These are phyloP conservation scores for Onthophagus sagittarius DNA, from an alignment of 2,888 invertebrate genomes.

Conservation along the genomic window DNA sequence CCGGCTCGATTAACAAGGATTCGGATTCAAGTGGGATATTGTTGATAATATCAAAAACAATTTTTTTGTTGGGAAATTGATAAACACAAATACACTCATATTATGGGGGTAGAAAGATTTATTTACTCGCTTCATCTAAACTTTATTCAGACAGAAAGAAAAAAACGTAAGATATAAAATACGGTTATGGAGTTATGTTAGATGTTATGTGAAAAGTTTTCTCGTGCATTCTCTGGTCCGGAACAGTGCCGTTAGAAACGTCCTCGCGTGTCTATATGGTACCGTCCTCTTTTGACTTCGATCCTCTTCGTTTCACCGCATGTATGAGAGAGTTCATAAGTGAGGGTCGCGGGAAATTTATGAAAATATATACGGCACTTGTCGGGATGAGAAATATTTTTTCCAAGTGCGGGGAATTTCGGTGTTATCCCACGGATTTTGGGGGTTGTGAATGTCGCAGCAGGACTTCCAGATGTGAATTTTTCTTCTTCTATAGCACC, in stretches of 20 bases:
- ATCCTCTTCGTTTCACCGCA: conserved; percentile 3
- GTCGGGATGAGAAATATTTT: conserved; percentile 39
- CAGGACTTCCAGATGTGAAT: conserved; percentile 25
- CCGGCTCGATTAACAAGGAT: not conserved
- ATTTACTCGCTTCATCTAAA: not conserved
- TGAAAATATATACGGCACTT: conserved; percentile 42
- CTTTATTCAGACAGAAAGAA: not conserved
- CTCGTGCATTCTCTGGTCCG: not conserved
- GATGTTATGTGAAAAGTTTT: conserved; percentile 11
- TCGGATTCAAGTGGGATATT: not conserved
- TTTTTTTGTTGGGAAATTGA: not conserved
- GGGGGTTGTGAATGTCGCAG: conserved; percentile 24
- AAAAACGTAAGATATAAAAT: not conserved
- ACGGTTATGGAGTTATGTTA: not conserved
- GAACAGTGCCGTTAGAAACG: not conserved
- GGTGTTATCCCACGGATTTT: conserved; percentile 37
- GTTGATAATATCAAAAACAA: not conserved
- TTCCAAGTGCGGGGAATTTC: conserved; percentile 35
- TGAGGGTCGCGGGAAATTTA: conserved; percentile 34
- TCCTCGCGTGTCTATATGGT: not conserved
- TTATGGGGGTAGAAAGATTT: conserved; percentile 4
- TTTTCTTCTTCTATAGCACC: conserved; percentile 23
- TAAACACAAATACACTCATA: not conserved
- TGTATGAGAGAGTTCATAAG: conserved; percentile 30
- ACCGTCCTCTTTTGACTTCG: not conserved